Base-by-base conservation (phyloP, 1,140 invertebrate species). In the Zeugodacus cucurbitae region DNA sequence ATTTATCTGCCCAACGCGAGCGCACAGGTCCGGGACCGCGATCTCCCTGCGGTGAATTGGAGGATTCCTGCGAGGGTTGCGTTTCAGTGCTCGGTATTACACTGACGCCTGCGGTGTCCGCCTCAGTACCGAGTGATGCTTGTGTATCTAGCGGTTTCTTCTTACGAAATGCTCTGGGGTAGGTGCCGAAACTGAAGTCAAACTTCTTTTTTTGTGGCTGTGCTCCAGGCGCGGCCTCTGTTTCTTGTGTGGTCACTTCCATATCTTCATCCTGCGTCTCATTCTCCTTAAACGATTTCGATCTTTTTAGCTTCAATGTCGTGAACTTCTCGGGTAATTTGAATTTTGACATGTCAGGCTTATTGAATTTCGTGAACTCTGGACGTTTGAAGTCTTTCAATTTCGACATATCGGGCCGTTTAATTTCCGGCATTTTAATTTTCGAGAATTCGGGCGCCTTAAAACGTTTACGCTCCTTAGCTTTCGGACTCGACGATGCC, bases 181-280 rank as follows among this genome's bases (percentile, higher is more conserved):
- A 97, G 0, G 96, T 97, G 89, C 95, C 95, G 88, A 96, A 96
- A 91, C 96, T 96, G 92, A 97, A 97, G 41, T 96, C 95, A 64
- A 95, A 96, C 91, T 93, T 95, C 93, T 94, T 94, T 91, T 94
- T 95, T 89, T 87, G 91, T 57, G 91, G 91, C 14, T 93, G 92
- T 3, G 92, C 90, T 0, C 88, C 62, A 20, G 88, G 86, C 44
- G 89, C 78, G 58, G 88, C 88, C 22, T 54, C 78, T 17, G 22
- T 41, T 58, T 67, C 87, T 86, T 78, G 57, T 44, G 88, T 59
- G 11, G 48, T 78, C 74, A 91, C 88, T 14, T 88, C 78, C 44
- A 89, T 14, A 26, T 90, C 91, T 3, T 87, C 88, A 58, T 88
- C 88, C 1, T 41, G 64, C 3, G 85, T 7, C 34, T 92, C 92